Evolutionary conservation across 2,888 invertebrate species (phyloP).

Genomic region (Platycheirus rosarum): DNA sequence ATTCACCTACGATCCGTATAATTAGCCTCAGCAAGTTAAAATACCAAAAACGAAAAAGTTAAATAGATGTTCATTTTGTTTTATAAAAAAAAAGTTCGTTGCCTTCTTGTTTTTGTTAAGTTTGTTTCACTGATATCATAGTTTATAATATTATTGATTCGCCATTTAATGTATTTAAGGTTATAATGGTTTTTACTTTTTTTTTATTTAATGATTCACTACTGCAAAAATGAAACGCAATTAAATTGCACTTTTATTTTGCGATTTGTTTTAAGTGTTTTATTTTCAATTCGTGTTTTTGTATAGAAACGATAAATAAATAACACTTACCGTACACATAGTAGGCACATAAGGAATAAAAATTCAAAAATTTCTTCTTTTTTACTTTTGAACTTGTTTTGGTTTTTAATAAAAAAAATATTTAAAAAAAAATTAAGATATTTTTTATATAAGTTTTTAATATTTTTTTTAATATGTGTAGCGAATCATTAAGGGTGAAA

Average conservation of each 20-base stretch:
- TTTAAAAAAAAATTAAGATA: slow-evolving; percentile 18
- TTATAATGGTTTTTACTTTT: slow-evolving; percentile 38
- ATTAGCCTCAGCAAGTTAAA: slow-evolving; percentile 71
- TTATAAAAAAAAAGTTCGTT: slow-evolving; percentile 55
- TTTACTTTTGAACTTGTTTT: slow-evolving; percentile 61
- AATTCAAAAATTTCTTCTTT: slow-evolving; percentile 57
- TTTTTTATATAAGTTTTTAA: background rate
- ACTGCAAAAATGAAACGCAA: slow-evolving; percentile 74
- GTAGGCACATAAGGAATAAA: slow-evolving; percentile 74
- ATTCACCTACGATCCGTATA: slow-evolving; percentile 62
- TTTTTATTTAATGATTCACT: slow-evolving; percentile 69
- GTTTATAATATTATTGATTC: slow-evolving; percentile 37
- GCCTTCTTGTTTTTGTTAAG: slow-evolving; percentile 62
- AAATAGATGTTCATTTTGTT: slow-evolving; percentile 8
- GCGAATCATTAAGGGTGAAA: slow-evolving; percentile 69
- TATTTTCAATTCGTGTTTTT: slow-evolving; percentile 45
- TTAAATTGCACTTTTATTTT: slow-evolving; percentile 72
- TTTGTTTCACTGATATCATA: slow-evolving; percentile 57
- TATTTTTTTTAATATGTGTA: slow-evolving; percentile 47
- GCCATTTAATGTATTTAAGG: slow-evolving; percentile 43
- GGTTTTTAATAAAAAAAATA: slow-evolving; percentile 16
- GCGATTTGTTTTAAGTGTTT: slow-evolving; percentile 39
- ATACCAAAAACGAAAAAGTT: slow-evolving; percentile 60
- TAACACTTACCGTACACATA: slow-evolving; percentile 74
- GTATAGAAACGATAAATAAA: slow-evolving; percentile 56